These are phyloP conservation scores for Zoanthus solanderi DNA, from an alignment of 92 coral and sea anemone species.

Conservation along the genomic window DNA sequence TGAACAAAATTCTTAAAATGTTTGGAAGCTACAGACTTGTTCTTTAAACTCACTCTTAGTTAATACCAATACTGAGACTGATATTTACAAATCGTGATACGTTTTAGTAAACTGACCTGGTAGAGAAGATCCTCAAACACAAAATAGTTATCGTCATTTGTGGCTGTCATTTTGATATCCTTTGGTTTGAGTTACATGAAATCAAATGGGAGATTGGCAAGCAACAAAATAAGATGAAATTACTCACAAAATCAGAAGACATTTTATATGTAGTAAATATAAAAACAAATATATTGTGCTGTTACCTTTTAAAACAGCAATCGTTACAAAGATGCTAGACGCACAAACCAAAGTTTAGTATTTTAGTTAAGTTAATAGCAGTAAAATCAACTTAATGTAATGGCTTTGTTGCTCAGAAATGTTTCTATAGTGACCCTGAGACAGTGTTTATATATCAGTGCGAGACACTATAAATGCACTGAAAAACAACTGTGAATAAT, in stretches of 20 bases:
- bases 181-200: conserved; percentile 16
- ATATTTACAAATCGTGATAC: neutral
- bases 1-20: too few species aligned
- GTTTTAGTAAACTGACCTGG: conserved; percentile 70
- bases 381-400: too few species aligned
- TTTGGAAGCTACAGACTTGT: too few species aligned
- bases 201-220: neutral
- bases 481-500: too few species aligned
- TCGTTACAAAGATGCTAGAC: neutral
- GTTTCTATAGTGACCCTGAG: too few species aligned
- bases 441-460: too few species aligned
- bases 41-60: neutral
- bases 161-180: conserved; percentile 95
- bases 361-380: too few species aligned
- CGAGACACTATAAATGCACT: too few species aligned
- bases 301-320: neutral
- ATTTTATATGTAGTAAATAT: neutral
- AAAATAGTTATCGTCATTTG: conserved; percentile 97
- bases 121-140: conserved; percentile 97
- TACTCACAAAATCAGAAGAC: too few species aligned
- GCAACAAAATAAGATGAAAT: too few species aligned
- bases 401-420: too few species aligned
- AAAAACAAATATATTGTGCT: neutral
- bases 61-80: neutral
- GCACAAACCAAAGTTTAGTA: too few species aligned